Percentiles rank a stretch among this genome's conserved stretches.
These are phyloP conservation scores for Xiphorhynchus elegans DNA, from an alignment of 2,113 vertebrate species.

Conservation along the genomic window DNA sequence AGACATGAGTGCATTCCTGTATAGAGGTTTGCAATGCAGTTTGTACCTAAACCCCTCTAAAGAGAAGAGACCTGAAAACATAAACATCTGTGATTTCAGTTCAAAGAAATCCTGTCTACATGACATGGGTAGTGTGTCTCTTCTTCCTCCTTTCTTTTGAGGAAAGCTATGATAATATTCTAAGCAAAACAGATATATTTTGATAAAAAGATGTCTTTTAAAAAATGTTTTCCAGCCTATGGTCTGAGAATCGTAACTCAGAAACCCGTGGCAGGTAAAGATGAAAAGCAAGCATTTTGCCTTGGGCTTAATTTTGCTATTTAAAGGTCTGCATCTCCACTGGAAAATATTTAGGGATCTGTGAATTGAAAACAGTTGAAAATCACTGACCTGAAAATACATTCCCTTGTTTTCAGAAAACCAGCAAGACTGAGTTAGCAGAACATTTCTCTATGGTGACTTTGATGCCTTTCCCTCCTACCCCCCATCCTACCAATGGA, in stretches of 20 bases:
- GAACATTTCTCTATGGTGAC: neutral
- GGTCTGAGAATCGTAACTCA: neutral
- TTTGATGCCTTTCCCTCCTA: neutral
- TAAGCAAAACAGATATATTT: neutral
- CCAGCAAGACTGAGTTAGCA: neutral
- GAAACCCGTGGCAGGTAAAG: neutral
- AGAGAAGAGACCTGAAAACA: neutral
- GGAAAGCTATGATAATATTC: neutral
- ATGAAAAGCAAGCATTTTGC: slow-evolving; percentile 14
- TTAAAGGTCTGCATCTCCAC: neutral
- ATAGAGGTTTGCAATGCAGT: neutral
- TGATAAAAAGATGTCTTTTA: neutral
- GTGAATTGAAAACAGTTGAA: slow-evolving; percentile 17
- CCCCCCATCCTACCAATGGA: neutral
- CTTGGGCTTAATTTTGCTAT: slow-evolving; percentile 14
- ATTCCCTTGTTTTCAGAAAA: slow-evolving; percentile 15
- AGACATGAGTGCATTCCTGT: neutral
- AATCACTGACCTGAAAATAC: slow-evolving; percentile 44
- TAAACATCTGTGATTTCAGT: neutral
- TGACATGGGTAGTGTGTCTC: neutral
- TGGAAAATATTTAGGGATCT: slow-evolving; percentile 34
- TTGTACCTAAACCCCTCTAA: neutral
- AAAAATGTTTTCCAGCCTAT: neutral
- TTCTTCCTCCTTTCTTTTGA: neutral
- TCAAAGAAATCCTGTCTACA: neutral